These are phyloP conservation scores for Turritopsis rubra DNA, from an alignment of 30 jellyfish, hydroid and myxozoan genomes.

Conservation along the genomic window DNA sequence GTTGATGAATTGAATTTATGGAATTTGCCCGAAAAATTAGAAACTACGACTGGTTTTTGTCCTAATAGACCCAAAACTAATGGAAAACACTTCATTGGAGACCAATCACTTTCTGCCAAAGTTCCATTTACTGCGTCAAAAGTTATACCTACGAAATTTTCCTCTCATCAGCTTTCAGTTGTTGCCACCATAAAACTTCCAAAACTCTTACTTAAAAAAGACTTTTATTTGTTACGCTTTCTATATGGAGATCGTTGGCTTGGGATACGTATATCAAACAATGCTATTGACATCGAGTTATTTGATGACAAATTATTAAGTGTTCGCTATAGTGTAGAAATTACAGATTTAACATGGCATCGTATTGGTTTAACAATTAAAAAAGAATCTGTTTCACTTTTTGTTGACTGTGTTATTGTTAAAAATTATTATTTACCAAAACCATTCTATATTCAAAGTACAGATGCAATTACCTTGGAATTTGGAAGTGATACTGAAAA, in stretches of 20 bases:
- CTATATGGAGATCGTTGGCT: constrained; percentile 26
- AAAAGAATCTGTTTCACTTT: background rate
- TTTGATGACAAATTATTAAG: background rate
- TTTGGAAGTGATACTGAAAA: constrained; percentile 17
- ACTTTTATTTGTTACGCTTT: constrained; percentile 26
- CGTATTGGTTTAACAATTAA: constrained; percentile 13
- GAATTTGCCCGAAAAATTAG: background rate
- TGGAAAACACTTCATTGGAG: constrained; percentile 24
- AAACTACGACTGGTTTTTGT: constrained; percentile 25
- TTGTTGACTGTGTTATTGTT: constrained; percentile 24
- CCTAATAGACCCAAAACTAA: constrained; percentile 29
- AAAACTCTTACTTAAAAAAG: background rate
- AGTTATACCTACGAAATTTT: background rate
- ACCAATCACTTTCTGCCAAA: background rate
- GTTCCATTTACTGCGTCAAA: constrained; percentile 28
- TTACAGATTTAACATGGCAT: constrained; percentile 35
- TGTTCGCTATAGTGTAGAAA: background rate
- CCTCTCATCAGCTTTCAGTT: constrained; percentile 25
- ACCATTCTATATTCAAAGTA: background rate
- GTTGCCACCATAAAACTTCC: constrained; percentile 32
- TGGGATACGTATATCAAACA: constrained; percentile 18
- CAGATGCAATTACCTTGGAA: constrained; percentile 15
- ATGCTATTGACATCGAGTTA: background rate
- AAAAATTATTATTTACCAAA: background rate
- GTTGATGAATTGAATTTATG: constrained; percentile 2